A percentile compares a stretch with the other conserved stretches of the same genome.
Conservation (phyloP, 2,797 vertebrate species). For the Scarus forsteni region DNA sequence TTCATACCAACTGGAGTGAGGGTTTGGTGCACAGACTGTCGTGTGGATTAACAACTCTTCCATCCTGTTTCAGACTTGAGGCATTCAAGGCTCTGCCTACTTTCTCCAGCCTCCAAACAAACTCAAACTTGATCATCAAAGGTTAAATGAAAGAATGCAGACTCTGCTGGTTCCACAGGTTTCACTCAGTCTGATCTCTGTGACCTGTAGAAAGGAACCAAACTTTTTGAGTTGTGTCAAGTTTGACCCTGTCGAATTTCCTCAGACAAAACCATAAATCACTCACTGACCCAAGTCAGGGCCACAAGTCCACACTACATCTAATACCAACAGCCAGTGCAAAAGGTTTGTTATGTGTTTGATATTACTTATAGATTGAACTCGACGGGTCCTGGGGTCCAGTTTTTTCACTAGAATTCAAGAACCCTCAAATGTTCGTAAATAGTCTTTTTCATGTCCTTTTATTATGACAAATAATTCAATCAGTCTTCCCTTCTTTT, state of each 20-base stretch:
- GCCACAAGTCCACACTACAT: neutral
- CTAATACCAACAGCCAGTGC: neutral
- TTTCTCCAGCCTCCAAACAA: conserved; percentile 20
- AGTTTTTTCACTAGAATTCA: too few relatives aligned
- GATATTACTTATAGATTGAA: neutral
- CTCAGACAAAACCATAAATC: conserved; percentile 14
- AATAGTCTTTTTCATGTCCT: too few relatives aligned
- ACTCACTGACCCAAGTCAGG: conserved; percentile 7
- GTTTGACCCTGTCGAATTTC: conserved; percentile 1
- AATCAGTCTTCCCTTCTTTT: too few relatives aligned
- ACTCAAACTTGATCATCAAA: neutral
- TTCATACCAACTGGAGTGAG: conserved; percentile 35
- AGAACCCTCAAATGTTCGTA: too few relatives aligned
- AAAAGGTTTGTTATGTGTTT: neutral
- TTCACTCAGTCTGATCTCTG: conserved; percentile 6
- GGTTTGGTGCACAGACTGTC: conserved; percentile 41
- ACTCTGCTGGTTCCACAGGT: neutral
- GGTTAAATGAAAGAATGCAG: neutral
- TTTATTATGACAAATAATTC: too few relatives aligned
- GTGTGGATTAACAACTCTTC: conserved; percentile 40
- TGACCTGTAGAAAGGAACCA: conserved; percentile 2
- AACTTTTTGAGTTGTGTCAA: conserved; percentile 2
- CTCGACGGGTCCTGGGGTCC: neutral
- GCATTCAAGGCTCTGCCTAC: conserved; percentile 3
- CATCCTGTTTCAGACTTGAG: conserved; percentile 34